Base-by-base conservation (phyloP, 2,113 vertebrate genomes). In the Silurus meridionalis region DNA sequence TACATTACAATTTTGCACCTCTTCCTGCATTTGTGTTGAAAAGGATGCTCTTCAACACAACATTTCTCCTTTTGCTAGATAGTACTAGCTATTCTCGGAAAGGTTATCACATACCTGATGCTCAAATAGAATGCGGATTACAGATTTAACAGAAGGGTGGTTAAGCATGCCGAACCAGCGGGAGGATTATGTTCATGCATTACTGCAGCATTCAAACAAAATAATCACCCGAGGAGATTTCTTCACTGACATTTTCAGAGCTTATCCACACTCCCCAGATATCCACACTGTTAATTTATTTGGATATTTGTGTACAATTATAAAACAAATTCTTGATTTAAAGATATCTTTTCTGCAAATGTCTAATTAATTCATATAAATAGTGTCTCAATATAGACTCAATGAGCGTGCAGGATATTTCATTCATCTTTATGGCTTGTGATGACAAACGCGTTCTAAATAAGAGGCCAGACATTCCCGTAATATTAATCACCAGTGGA, bases 351-450 rank as follows among this genome's bases (percentile, higher is more conserved):
- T 63, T 23, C 55, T 87, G 28, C 6, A 74, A 61, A 11, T 19
- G 11, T 37, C 69, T 71, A 80, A 80, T 86, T 71, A 72, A 66
- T 66, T 82, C 10, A 66, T 66, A 77, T 11, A 82, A 80, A 48
- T 64, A 28, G 25, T 19, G 75, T n/a, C 25, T 75, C 58, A 86
- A 82, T 75, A 55, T 46, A 64, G 58, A 55, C 25, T 11, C 60
- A 75, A 7, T 25, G 11, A 52, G 84, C 15, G n/a, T 67, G 11
- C 72, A 72, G 79, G 80, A 84, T 86, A 57, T 86, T 84, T 82
- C 61, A 87, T 87, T 83, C 61, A 81, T 87, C 79, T n/a, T 11
- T 53, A n/a, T 17, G 28, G 77, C 85, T 77, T 82, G 53, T 5
- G 21, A 80, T 60, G 63, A 60, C 77, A 69, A 23, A 53, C 52